Base-by-base conservation (phyloP, 2,113 vertebrate species). In the Dolichotis patagonum region DNA sequence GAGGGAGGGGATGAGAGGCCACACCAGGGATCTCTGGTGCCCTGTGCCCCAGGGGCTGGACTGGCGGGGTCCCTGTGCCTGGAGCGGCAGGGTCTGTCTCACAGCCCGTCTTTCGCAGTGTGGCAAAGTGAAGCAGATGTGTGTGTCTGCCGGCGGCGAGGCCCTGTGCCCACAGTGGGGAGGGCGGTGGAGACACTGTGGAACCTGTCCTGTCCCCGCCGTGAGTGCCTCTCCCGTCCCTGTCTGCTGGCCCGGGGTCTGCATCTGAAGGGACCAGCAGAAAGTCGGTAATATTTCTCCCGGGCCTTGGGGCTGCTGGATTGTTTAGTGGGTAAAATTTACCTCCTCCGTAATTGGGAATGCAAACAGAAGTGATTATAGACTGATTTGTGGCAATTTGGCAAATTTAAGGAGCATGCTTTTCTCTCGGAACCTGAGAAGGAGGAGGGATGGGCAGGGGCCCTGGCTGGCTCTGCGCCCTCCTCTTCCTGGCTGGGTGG, bases 361-460 rank as follows among this genome's bases (percentile, higher is more conserved):
- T 83, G 90, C 81, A 97, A 96, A 96, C 90, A 96, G 87, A 92
- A 90, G 84, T 96, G 97, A 97, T 97, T 95, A 93, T 54, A 35
- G 85, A 20, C 85, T 94, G 94, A 97, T 97, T 95, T 97, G 96
- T 85, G 85, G 88, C 96, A 96, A 97, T 95, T 83, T 97, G 97
- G 92, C 90, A 90, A 88, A 97, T 95, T 81, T 90, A 60, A 86
- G 88, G 69, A 32, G 22, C 0, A 0, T 0, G 0, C 49, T 43
- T 1, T 77, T 82, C 43, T 82, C 17, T 14, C 7, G 62, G 38
- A 88, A 49, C 0, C 0, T 0, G 60, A 16, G 32, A 35, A n/a
- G 1, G 22, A 41, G 1, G 28, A 24, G 0, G 62, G 73, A 13
- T 2, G 26, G 38, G 38, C 14, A 41, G 41, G 71, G 2, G 0